Conservation (phyloP, 2,888 invertebrate genomes). For the Exocentrus adspersus region DNA sequence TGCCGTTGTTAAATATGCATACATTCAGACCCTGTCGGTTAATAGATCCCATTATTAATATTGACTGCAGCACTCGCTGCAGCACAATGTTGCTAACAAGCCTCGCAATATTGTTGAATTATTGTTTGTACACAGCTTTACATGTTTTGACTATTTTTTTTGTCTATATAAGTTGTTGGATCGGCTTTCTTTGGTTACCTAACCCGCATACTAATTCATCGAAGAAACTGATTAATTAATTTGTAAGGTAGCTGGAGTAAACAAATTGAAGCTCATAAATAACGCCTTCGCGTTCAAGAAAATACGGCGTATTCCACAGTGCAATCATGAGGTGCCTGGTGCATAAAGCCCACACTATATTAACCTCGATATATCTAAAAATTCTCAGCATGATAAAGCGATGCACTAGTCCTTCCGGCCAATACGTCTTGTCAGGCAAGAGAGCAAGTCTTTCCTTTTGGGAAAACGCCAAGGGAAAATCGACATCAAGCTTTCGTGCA, state of each 20-base stretch:
- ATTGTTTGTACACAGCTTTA: too few relatives aligned
- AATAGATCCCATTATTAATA: neutral
- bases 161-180: too few relatives aligned
- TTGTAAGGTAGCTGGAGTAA: too few relatives aligned
- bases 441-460: neutral
- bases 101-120: neutral
- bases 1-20: neutral
- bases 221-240: too few relatives aligned
- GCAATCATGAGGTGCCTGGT: neutral
- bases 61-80: neutral
- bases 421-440: neutral
- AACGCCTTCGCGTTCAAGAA: too few relatives aligned
- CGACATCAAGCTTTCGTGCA: constrained; percentile 1
- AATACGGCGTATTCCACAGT: too few relatives aligned
- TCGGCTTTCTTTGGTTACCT: too few relatives aligned
- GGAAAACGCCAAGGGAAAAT: neutral
- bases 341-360: constrained; percentile 3
- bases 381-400: constrained; percentile 4
- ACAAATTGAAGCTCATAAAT: too few relatives aligned
- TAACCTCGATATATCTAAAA: neutral
- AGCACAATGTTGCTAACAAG: neutral
- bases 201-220: too few relatives aligned
- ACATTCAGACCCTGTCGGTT: neutral
- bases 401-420: neutral
- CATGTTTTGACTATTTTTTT: too few relatives aligned